A percentile compares a stretch with the other conserved stretches of the same genome.
Conservation (phyloP, 2,888 invertebrate species). For the Adineta ricciae region DNA sequence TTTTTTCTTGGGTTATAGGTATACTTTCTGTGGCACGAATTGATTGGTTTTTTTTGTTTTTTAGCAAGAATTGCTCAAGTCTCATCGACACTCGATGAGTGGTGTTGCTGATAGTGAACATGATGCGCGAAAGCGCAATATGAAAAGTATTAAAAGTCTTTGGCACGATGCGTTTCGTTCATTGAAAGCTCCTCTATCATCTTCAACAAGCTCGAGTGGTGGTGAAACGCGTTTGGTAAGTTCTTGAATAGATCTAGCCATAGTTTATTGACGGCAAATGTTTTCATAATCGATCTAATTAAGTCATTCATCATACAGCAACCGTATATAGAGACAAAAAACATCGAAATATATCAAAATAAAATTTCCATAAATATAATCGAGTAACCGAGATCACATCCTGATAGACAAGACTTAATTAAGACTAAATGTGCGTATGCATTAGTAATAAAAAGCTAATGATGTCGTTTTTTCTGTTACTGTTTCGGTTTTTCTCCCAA, state of each 20-base stretch:
- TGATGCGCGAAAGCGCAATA: background rate
- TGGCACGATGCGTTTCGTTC: background rate
- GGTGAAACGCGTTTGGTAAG: background rate
- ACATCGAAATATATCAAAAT: background rate
- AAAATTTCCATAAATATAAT: background rate
- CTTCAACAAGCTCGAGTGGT: background rate
- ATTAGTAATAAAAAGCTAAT: background rate
- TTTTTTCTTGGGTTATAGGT: background rate
- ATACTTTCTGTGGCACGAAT: background rate
- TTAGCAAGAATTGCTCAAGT: slow-evolving; percentile 21
- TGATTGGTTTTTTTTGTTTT: background rate
- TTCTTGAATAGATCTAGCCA: background rate
- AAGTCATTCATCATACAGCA: background rate
- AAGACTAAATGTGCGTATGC: background rate
- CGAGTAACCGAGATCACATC: background rate
- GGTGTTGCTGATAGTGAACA: background rate
- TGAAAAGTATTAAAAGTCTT: background rate
- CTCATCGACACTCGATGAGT: slow-evolving; percentile 17
- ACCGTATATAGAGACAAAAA: background rate
- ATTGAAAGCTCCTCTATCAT: background rate
- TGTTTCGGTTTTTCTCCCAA: background rate
- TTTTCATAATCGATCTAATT: background rate
- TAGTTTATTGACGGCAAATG: background rate
- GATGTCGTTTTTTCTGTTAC: background rate
- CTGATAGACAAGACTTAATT: background rate